These are phyloP conservation scores for Paralvinella palmiformis DNA, from an alignment of 1,140 invertebrate genomes.

Conservation along the genomic window DNA sequence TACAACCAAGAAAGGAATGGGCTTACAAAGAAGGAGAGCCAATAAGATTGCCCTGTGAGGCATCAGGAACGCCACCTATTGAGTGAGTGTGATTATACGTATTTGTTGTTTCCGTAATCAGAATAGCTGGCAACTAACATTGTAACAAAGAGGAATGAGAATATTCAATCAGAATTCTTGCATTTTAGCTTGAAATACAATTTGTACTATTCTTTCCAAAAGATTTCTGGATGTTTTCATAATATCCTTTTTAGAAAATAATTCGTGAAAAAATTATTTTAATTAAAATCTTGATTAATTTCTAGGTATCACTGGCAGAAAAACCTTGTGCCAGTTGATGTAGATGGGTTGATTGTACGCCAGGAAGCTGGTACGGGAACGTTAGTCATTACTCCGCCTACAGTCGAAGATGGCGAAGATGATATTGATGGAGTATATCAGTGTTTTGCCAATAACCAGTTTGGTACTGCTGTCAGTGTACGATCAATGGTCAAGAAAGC, in stretches of 20 bases:
- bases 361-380: slow-evolving; percentile 7
- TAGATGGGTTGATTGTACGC: background rate
- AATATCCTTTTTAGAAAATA: background rate
- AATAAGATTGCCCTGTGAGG: slow-evolving; percentile 32
- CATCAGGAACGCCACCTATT: slow-evolving; percentile 28
- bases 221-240: background rate
- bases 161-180: background rate
- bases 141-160: background rate
- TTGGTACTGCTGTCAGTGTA: slow-evolving; percentile 6
- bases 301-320: slow-evolving; percentile 14
- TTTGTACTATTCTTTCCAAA: background rate
- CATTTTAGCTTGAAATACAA: no score
- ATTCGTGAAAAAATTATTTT: background rate
- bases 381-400: background rate
- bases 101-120: background rate
- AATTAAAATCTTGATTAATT: background rate
- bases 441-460: slow-evolving; percentile 21
- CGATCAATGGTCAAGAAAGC: slow-evolving; percentile 18
- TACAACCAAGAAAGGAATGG: slow-evolving; percentile 26
- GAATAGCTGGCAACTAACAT: background rate
- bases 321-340: slow-evolving; percentile 4
- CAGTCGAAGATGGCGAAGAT: background rate
- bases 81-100: slow-evolving; percentile 32
- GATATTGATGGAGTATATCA: slow-evolving; percentile 20
- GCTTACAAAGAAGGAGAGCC: slow-evolving; percentile 32